Evolutionary conservation across 2,888 invertebrate species (phyloP).

Genomic region (Xestia c-nigrum): DNA sequence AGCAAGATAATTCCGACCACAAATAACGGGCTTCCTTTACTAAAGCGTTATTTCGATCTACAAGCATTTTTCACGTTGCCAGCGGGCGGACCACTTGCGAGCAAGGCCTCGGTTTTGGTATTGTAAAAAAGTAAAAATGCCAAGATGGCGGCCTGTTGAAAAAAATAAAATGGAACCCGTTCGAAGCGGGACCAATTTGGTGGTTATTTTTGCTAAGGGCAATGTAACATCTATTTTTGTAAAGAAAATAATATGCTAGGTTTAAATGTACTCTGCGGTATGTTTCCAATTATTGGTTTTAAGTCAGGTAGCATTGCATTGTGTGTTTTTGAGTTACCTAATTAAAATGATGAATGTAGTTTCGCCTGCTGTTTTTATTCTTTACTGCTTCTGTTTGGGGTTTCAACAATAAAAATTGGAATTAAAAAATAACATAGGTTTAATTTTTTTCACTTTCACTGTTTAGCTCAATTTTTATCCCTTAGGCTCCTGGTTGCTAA

Average conservation of each 20-base stretch:
- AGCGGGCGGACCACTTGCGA: slow-evolving; percentile 78
- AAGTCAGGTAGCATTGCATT: slow-evolving; percentile 30
- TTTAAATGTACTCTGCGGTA: slow-evolving; percentile 37
- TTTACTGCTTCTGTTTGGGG: slow-evolving; percentile 19
- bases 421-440: no score
- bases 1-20: slow-evolving; percentile 71
- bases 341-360: slow-evolving; percentile 23
- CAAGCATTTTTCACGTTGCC: slow-evolving; percentile 72
- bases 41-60: slow-evolving; percentile 70
- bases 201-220: slow-evolving; percentile 74
- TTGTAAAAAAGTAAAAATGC: slow-evolving; percentile 72
- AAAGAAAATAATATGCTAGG: slow-evolving; percentile 57
- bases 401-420: neutral
- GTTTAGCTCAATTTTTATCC: slow-evolving; percentile 3
- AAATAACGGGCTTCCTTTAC: slow-evolving; percentile 71
- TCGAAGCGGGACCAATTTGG: slow-evolving; percentile 73
- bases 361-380: slow-evolving; percentile 8
- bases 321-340: slow-evolving; percentile 45
- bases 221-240: slow-evolving; percentile 67
- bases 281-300: slow-evolving; percentile 49
- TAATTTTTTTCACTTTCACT: neutral
- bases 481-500: neutral
- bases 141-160: slow-evolving; percentile 74
- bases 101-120: slow-evolving; percentile 80
- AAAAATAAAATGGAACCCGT: slow-evolving; percentile 71